These are phyloP conservation scores for Actinopyga echinites DNA, from an alignment of 53 echinoderm and acorn worm species.

Conservation along the genomic window DNA sequence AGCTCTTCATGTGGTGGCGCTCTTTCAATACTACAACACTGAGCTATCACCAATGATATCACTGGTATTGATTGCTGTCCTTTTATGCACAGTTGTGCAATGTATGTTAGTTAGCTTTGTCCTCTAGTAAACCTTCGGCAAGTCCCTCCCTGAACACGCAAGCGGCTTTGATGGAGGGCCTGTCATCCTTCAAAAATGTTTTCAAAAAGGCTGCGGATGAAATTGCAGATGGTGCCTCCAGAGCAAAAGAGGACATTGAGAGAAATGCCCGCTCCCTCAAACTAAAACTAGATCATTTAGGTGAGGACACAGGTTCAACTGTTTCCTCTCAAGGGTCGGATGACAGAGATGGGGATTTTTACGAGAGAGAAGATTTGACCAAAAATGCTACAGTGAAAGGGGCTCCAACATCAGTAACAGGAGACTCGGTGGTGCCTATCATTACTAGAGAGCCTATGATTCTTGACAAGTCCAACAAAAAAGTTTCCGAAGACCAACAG, in stretches of 20 bases:
- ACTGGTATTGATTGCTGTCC: too few species aligned
- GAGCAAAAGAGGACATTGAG: conserved; percentile 67
- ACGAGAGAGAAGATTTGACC: background rate
- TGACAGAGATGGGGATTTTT: background rate
- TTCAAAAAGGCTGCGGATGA: conserved; percentile 87
- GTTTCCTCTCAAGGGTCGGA: background rate
- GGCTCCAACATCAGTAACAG: background rate
- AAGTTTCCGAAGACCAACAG: background rate
- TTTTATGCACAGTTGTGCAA: too few species aligned
- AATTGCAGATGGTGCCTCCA: conserved; percentile 60
- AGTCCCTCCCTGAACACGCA: background rate
- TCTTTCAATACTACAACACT: too few species aligned
- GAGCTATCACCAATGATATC: too few species aligned
- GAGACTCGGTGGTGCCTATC: background rate
- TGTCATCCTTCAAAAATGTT: conserved; percentile 61
- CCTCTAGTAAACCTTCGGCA: background rate
- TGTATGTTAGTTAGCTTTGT: too few species aligned
- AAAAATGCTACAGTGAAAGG: background rate
- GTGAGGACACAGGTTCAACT: background rate
- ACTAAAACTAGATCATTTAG: conserved; percentile 36
- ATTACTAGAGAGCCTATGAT: background rate
- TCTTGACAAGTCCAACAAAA: background rate
- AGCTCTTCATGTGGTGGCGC: too few species aligned
- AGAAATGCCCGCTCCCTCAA: conserved; percentile 52
- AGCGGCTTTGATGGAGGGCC: conserved; percentile 44